Evolutionary conservation across 1,140 invertebrate species (phyloP).

Genomic region (Drosophila repleta): DNA sequence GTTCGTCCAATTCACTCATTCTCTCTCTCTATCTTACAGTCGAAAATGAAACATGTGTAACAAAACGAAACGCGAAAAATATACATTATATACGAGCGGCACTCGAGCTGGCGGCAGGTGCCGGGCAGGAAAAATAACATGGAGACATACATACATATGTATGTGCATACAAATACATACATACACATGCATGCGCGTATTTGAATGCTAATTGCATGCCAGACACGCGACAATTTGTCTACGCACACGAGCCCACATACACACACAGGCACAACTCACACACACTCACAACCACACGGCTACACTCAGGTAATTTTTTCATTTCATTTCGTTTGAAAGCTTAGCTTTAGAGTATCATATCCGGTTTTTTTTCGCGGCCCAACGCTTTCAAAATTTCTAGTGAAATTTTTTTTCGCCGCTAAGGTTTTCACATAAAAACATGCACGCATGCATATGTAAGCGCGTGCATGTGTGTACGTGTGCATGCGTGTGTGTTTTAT

Average conservation of each 20-base stretch:
- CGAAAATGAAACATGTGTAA: slow-evolving; percentile 20
- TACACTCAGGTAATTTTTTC: slow-evolving; percentile 56
- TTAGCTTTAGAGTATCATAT: slow-evolving; percentile 71
- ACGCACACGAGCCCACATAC: slow-evolving; percentile 37
- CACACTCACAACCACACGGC: slow-evolving; percentile 26
- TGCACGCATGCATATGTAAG: slow-evolving; percentile 17
- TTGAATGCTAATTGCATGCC: slow-evolving; percentile 80
- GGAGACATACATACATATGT: neutral
- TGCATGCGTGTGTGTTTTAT: slow-evolving; percentile 24
- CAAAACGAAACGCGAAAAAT: slow-evolving; percentile 47
- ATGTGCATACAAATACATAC: neutral
- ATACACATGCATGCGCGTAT: slow-evolving; percentile 29
- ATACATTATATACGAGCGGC: slow-evolving; percentile 34
- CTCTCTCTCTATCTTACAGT: slow-evolving; percentile 28
- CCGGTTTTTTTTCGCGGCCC: slow-evolving; percentile 74
- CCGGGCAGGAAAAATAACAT: slow-evolving; percentile 28
- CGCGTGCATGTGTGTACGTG: slow-evolving; percentile 3
- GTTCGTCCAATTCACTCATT: slow-evolving; percentile 46
- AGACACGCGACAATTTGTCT: slow-evolving; percentile 73
- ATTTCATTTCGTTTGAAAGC: slow-evolving; percentile 55
- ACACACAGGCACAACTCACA: slow-evolving; percentile 14
- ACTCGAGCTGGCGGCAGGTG: slow-evolving; percentile 25
- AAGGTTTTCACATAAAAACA: slow-evolving; percentile 32
- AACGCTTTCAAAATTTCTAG: slow-evolving; percentile 78
- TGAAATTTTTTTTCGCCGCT: slow-evolving; percentile 59